These are phyloP conservation scores for Bathynomus jamesi DNA, from an alignment of 1,140 invertebrate species.

Conservation along the genomic window DNA sequence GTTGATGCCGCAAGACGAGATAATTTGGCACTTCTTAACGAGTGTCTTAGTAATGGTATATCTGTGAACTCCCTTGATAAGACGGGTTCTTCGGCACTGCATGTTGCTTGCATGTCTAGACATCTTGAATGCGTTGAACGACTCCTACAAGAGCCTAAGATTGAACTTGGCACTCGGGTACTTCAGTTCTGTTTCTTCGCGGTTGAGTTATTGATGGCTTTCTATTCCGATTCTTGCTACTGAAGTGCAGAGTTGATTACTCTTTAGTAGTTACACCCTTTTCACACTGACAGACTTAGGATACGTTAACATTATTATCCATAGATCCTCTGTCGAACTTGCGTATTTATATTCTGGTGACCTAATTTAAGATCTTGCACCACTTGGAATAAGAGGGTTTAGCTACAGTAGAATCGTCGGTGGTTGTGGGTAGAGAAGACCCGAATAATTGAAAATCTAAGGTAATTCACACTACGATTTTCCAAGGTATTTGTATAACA, in stretches of 20 bases:
- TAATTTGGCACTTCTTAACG: slow-evolving; percentile 55
- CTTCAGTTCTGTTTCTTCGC: neutral
- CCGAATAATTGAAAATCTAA: too few relatives aligned
- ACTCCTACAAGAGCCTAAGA: slow-evolving; percentile 39
- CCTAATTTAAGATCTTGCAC: too few relatives aligned
- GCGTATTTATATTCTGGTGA: neutral
- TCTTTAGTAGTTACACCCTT: neutral
- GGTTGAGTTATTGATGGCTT: neutral
- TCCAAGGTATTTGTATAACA: too few relatives aligned
- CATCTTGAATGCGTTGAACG: slow-evolving; percentile 43
- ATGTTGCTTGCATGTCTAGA: slow-evolving; percentile 60
- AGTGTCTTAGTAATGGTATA: slow-evolving; percentile 57
- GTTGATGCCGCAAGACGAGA: slow-evolving; percentile 64
- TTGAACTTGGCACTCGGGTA: slow-evolving; percentile 40
- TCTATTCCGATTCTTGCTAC: neutral
- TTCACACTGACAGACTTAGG: neutral
- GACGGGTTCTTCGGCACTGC: slow-evolving; percentile 59
- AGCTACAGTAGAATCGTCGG: too few relatives aligned
- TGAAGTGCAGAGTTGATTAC: neutral
- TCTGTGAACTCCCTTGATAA: slow-evolving; percentile 61
- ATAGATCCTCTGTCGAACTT: neutral
- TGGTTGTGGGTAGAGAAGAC: too few relatives aligned
- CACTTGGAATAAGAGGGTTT: too few relatives aligned
- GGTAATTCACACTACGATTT: too few relatives aligned
- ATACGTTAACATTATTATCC: too few relatives aligned